Evolutionary conservation across 2,888 invertebrate species (phyloP).

Genomic region (Habroteleia sp.): DNA sequence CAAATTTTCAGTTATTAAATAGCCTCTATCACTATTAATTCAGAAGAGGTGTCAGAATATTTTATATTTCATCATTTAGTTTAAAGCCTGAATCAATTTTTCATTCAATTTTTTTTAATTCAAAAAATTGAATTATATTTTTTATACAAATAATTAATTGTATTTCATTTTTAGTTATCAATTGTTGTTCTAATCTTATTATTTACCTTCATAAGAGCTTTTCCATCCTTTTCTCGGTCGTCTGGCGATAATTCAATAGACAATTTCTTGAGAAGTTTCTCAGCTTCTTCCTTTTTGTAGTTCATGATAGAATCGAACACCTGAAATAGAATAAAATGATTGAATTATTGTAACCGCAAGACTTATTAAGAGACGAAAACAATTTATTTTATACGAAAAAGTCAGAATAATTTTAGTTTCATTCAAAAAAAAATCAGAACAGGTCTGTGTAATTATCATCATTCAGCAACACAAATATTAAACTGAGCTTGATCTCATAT

Average conservation of each 20-base stretch:
- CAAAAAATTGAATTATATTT: too few species aligned
- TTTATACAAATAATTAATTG: too few species aligned
- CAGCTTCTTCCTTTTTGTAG: conserved; percentile 96
- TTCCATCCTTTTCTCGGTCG: conserved; percentile 98
- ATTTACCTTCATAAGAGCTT: conserved; percentile 92
- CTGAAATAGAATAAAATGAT: conserved; percentile 73
- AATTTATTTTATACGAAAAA: too few species aligned
- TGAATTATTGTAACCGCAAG: too few species aligned
- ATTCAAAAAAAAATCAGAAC: conserved; percentile 41
- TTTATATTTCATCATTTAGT: conserved; percentile 66
- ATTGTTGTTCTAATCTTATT: too few species aligned
- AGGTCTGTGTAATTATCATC: conserved; percentile 41
- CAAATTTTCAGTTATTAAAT: conserved; percentile 65
- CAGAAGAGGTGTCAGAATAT: conserved; percentile 81
- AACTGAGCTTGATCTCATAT: too few species aligned
- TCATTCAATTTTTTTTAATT: neutral
- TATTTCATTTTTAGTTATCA: too few species aligned
- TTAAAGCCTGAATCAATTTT: too few species aligned
- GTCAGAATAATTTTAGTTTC: conserved; percentile 7
- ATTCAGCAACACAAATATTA: neutral
- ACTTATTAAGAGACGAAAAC: too few species aligned
- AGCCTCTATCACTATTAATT: conserved; percentile 72
- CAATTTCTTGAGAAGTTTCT: conserved; percentile 92
- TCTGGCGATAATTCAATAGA: conserved; percentile 95
- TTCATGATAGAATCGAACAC: conserved; percentile 93